These are phyloP conservation scores for Vespertilio murinus DNA, from an alignment of 2,797 vertebrate genomes.

Conservation along the genomic window DNA sequence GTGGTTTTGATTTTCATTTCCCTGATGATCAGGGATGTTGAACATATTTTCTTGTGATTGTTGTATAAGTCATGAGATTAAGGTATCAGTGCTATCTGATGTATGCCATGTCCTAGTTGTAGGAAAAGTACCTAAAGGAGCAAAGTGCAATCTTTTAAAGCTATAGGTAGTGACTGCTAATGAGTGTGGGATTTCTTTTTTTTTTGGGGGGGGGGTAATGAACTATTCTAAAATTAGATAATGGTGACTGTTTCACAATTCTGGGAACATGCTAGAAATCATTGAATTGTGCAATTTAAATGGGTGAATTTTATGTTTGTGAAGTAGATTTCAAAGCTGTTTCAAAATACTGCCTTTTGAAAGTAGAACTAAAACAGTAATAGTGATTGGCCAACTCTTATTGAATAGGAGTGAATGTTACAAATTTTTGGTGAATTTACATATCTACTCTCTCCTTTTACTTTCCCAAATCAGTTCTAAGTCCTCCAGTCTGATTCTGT, in stretches of 20 bases:
- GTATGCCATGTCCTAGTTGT: background rate
- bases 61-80: background rate
- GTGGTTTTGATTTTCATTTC: constrained; percentile 4
- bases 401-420: background rate
- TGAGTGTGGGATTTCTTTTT: background rate
- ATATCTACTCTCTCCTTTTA: background rate
- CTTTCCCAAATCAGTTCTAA: background rate
- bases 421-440: background rate
- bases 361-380: background rate
- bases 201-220: background rate
- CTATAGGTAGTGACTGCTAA: background rate
- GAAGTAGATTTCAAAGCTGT: background rate
- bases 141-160: background rate
- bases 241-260: background rate
- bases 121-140: background rate
- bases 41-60: background rate
- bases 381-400: background rate
- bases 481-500: background rate
- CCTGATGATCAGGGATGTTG: background rate
- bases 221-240: background rate
- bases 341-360: background rate
- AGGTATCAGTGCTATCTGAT: background rate
- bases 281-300: background rate
- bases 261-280: background rate
- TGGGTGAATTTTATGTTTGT: background rate